Base-by-base conservation (phyloP, 2,113 vertebrate species). In the Semnornis frantzii region DNA sequence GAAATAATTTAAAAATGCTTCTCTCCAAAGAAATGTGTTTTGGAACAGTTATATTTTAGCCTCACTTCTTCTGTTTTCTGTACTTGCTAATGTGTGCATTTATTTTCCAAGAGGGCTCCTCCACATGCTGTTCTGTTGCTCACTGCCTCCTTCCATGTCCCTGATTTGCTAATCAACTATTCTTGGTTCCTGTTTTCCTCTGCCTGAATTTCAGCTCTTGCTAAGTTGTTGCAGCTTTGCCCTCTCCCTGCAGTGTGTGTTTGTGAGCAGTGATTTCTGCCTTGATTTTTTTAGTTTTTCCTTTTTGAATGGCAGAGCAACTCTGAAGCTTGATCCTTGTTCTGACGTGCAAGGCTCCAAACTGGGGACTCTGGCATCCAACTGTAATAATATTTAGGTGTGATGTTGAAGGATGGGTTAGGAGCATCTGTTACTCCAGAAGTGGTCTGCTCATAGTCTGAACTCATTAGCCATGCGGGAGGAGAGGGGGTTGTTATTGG, bases 381-480 rank as follows among this genome's bases (percentile, higher is more conserved):
- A 12, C 48, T 85, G 89, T 90, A 90, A 86, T 87, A 81, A 58
- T 84, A 94, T 52, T 76, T 86, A 85, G 93, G 69, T 44, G 2
- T 95, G 85, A 94, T 94, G 73, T 60, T 90, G 90, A 87, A 81
- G 79, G 87, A 88, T 94, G 91, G 92, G 95, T 91, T 69, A 60
- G 89, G 85, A 94, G 87, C 79, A 90, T 95, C 89, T 94, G 85
- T 83, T 90, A 62, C 59, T 88, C 76, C 91, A 90, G 89, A 74
- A 92, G 31, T 57, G 46, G 87, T 73, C 91, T 93, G 76, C 30
- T 79, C 63, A 21, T 86, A 86, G 87, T 24, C 69, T 42, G 55
- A 44, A 24, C 82, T 78, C 82, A 85, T 91, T 82, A 85, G 76
- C 54, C 58, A 68, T 16, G 44, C 16, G 6, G 16, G 44, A 17